phyloP scores from a whole-genome alignment of 2,113 vertebrate species.

The Equus przewalskii region DNA sequence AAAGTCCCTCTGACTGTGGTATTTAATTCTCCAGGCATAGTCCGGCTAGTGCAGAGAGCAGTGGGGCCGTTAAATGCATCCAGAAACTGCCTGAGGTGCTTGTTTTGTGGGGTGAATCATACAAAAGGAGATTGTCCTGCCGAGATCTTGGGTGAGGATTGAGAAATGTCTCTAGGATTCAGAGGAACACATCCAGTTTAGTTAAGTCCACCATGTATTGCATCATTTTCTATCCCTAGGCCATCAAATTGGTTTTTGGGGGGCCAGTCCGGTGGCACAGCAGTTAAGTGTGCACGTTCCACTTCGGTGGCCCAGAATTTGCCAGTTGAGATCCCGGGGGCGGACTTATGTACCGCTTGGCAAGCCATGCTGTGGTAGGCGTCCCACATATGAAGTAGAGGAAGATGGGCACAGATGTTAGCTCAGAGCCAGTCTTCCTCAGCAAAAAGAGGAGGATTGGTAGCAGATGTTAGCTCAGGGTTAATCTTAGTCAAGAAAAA shows the following conservation, averaged over 20 bases:
- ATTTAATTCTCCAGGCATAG: not conserved
- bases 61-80: not conserved
- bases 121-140: slow-evolving; percentile 43
- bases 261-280: too few relatives aligned
- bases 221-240: not conserved
- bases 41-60: not conserved
- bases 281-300: too few relatives aligned
- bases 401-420: too few relatives aligned
- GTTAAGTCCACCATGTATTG: not conserved
- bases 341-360: too few relatives aligned
- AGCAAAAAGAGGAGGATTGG: too few relatives aligned
- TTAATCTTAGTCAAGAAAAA: too few relatives aligned
- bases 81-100: slow-evolving; percentile 54
- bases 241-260: not conserved
- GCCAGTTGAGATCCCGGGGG: too few relatives aligned
- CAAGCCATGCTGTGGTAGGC: too few relatives aligned
- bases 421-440: too few relatives aligned
- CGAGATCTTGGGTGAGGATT: slow-evolving; percentile 11
- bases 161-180: not conserved
- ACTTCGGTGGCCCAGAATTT: too few relatives aligned
- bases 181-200: not conserved
- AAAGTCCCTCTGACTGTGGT: not conserved
- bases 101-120: slow-evolving; percentile 36
- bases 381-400: too few relatives aligned
- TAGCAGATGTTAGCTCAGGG: too few relatives aligned